These are phyloP conservation scores for Sternotherus odoratus DNA, from an alignment of 2,797 vertebrate genomes.

Conservation along the genomic window DNA sequence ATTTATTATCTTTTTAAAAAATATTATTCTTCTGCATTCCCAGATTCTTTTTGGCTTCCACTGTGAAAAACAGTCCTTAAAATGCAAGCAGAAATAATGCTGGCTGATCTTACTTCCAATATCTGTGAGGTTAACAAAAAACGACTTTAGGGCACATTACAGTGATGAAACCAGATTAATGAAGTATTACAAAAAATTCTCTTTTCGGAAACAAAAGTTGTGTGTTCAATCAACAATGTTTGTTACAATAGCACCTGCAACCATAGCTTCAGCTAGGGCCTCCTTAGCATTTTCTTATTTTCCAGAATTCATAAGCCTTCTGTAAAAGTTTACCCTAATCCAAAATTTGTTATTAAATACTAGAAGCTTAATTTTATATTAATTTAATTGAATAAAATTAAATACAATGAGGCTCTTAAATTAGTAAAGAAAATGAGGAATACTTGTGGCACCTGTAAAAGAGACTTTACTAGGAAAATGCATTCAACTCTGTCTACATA, in stretches of 20 bases:
- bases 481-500: too few species aligned
- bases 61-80: not conserved
- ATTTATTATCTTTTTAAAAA: not conserved
- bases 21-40: rapidly evolving
- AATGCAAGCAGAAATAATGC: not conserved
- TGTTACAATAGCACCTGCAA: not conserved
- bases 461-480: too few species aligned
- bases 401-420: not conserved
- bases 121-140: not conserved
- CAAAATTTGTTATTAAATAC: not conserved
- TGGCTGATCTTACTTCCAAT: not conserved
- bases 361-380: not conserved
- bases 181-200: not conserved
- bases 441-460: too few species aligned
- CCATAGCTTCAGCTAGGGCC: rapidly evolving
- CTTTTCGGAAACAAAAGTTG: not conserved
- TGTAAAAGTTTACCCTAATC: not conserved
- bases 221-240: not conserved
- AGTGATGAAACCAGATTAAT: not conserved
- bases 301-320: not conserved
- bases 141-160: rapidly evolving
- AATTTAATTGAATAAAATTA: not conserved
- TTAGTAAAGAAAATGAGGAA: too few species aligned
- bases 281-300: not conserved
- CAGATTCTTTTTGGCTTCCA: not conserved